phyloP scores from a whole-genome alignment of 2,888 invertebrate genomes.

The Apamea epomidion region DNA sequence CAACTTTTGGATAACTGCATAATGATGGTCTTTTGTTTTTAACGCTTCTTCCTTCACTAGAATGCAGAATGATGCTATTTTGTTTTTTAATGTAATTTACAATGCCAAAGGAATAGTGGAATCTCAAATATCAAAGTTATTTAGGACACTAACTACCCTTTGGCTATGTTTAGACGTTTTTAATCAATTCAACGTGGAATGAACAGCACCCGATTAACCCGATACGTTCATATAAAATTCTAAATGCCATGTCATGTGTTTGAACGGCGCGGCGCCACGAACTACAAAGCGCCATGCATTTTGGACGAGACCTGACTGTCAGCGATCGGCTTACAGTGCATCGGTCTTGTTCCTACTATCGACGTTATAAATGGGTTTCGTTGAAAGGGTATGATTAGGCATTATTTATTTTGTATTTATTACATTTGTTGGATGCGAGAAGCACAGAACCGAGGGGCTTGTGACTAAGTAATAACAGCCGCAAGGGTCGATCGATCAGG shows the following conservation, averaged over 20 bases:
- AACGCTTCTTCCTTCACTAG: background rate
- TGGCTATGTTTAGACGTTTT: background rate
- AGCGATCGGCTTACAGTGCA: constrained; percentile 28
- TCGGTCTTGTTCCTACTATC: constrained; percentile 13
- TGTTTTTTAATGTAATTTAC: background rate
- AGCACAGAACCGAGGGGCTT: no score
- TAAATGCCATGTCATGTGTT: constrained; percentile 57
- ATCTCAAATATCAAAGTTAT: constrained; percentile 1
- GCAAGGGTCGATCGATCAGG: no score
- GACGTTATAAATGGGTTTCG: constrained; percentile 21
- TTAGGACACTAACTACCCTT: background rate
- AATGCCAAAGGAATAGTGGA: background rate
- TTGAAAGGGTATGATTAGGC: constrained; percentile 14
- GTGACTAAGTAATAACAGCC: no score
- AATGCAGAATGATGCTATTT: background rate
- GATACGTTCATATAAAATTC: constrained; percentile 53
- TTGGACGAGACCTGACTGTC: constrained; percentile 38
- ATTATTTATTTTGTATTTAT: background rate
- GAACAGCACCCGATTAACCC: constrained; percentile 17
- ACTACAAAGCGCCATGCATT: constrained; percentile 53
- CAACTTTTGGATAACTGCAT: background rate
- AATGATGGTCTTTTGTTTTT: background rate
- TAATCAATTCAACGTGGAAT: constrained; percentile 16
- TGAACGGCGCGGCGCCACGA: constrained; percentile 21
- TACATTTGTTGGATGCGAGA: background rate